A percentile compares a stretch with the other conserved stretches of the same genome.
Evolutionary conservation across 2,113 vertebrate genomes (phyloP).

Genomic region (Archilochus colubris): DNA sequence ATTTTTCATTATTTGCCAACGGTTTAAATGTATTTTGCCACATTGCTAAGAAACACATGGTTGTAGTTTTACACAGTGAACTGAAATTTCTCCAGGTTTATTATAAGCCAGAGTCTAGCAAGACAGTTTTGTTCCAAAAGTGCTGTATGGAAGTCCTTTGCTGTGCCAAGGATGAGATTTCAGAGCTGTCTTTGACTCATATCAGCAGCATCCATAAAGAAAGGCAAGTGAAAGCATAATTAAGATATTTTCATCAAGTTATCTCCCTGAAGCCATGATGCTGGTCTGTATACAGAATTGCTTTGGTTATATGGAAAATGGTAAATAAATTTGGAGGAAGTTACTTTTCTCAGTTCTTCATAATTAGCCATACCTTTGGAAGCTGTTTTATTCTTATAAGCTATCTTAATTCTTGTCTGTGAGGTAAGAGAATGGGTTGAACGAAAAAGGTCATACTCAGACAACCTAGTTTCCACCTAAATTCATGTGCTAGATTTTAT

Average conservation of each 20-base stretch:
- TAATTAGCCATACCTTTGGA: not conserved
- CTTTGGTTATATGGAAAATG: not conserved
- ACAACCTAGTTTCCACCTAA: not conserved
- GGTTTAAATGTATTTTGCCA: not conserved
- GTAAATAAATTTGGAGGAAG: not conserved
- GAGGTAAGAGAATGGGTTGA: not conserved
- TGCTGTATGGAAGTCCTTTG: not conserved
- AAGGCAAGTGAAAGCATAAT: not conserved
- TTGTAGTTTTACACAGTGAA: not conserved
- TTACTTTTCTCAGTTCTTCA: not conserved
- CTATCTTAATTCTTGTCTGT: rapidly evolving
- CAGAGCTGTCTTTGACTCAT: not conserved
- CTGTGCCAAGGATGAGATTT: not conserved
- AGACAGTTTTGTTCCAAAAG: not conserved
- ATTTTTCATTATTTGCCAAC: not conserved
- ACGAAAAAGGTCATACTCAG: not conserved
- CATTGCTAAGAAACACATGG: not conserved
- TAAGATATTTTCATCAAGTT: not conserved
- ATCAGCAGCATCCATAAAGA: not conserved
- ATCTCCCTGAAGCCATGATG: not conserved
- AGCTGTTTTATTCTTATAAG: not conserved
- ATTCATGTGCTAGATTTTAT: not conserved
- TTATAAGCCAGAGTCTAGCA: not conserved
- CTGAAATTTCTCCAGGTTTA: not conserved
- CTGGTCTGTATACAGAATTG: not conserved